A percentile compares a stretch with the other conserved stretches of the same genome.
Conservation (phyloP, 2,113 vertebrate species). For the Thermophis baileyi region DNA sequence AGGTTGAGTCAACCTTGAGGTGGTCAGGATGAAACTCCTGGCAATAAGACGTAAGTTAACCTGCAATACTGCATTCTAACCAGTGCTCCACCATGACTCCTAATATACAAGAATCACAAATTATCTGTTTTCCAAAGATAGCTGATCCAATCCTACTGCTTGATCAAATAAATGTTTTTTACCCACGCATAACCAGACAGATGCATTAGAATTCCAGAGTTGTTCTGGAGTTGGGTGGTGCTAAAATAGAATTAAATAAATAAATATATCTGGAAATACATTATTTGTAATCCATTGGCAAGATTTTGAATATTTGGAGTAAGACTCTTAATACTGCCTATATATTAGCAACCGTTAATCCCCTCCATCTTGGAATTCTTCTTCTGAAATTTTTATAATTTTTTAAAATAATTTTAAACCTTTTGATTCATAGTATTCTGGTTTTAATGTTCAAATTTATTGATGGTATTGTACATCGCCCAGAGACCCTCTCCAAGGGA, state of each 20-base stretch:
- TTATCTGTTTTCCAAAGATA: neutral
- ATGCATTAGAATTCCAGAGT: neutral
- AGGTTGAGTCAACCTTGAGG: neutral
- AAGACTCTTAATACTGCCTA: neutral
- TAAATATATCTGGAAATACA: neutral
- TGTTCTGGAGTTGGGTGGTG: neutral
- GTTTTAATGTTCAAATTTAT: neutral
- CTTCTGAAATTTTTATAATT: too few species aligned
- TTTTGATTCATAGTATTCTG: neutral
- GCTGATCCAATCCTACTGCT: neutral
- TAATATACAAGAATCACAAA: neutral
- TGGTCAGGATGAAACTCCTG: neutral
- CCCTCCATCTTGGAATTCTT: neutral
- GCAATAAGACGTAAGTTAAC: neutral
- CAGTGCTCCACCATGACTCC: neutral
- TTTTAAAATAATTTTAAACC: neutral
- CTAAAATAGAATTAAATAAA: neutral
- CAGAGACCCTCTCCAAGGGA: too few species aligned
- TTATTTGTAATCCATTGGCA: neutral
- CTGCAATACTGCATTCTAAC: neutral
- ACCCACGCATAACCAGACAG: neutral
- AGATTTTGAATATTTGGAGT: neutral
- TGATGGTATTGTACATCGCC: too few species aligned
- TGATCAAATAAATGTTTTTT: neutral
- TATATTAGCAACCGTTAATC: neutral